Evolutionary conservation across 1,140 invertebrate species (phyloP), one percentile per base, ranked within the genome.

Genomic region (Drosophila dunni): DNA sequence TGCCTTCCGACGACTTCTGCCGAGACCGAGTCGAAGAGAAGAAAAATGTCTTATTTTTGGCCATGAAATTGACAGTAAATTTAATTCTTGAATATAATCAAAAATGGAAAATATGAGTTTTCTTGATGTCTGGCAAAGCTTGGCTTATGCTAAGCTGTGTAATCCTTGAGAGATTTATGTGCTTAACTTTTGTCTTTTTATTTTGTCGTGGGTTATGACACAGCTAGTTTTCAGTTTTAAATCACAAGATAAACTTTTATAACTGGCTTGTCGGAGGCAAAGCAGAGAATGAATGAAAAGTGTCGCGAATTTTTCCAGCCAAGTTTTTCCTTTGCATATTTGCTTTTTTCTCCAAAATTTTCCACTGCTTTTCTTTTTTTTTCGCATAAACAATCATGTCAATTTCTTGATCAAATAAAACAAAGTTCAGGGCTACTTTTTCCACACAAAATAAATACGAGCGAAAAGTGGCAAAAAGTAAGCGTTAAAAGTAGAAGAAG

Each of bases 331-430:
- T 60, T 61, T 38, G n/a, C 36, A 65, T 71, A 51, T 45, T 42
- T 40, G 79, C 74, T 64, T 75, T 68, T 66, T 48, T 60, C 61
- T 48, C 24, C 24, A 29, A 29, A 29, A 51, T 63, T 64, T 74
- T 50, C 50, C 38, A 53, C 15, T 68, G 34, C 51, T 78, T 74
- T 20, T 29, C 51, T 53, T 40, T 44, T 33, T 5, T 34, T 51
- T 77, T 58, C 77, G 76, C 82, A 88, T 83, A 86, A 83, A 79
- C 76, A 81, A 88, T 88, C 72, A 83, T 86, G 84, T 86, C 83
- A 83, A 80, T 79, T 83, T 88, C 77, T 65, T 80, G 73, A 88
- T 83, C 83, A 83, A 86, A 86, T 86, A 86, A 83, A 71, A 83
- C 73, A 89, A 86, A 86, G 69, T 86, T 86, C 58, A 73, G 68